phyloP scores from a whole-genome alignment of 2,888 invertebrate species.

The Drosophila neutralis region DNA sequence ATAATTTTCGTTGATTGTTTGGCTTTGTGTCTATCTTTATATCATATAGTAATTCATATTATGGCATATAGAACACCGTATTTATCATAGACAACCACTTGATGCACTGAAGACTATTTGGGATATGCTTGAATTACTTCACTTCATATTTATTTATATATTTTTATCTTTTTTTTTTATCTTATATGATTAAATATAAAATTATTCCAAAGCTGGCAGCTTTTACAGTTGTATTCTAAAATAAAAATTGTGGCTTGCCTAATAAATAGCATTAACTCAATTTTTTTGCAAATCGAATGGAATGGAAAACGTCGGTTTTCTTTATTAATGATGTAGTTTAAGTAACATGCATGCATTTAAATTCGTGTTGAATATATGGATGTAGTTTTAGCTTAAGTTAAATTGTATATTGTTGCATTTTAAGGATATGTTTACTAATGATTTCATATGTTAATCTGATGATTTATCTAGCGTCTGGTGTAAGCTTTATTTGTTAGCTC shows the following conservation, averaged over 20 bases:
- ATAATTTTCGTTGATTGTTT: conserved; percentile 77
- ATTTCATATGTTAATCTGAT: conserved; percentile 41
- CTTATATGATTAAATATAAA: conserved; percentile 36
- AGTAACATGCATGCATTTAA: conserved; percentile 51
- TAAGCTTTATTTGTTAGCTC: conserved; percentile 45
- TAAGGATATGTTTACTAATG: conserved; percentile 60
- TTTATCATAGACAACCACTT: conserved; percentile 73
- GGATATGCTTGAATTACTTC: conserved; percentile 78
- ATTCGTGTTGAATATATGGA: conserved; percentile 55
- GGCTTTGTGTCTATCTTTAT: conserved; percentile 54
- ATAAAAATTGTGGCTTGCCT: conserved; percentile 30
- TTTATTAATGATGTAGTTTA: conserved; percentile 9
- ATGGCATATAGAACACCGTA: conserved; percentile 27
- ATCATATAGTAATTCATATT: conserved; percentile 18
- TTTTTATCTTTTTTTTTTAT: conserved; percentile 19
- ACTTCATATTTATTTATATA: conserved; percentile 45
- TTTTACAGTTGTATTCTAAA: conserved; percentile 25
- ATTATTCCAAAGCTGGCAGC: conserved; percentile 51
- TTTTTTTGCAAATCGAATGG: conserved; percentile 13
- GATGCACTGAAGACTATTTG: conserved; percentile 77
- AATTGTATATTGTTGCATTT: conserved; percentile 38
- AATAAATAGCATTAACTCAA: conserved; percentile 28
- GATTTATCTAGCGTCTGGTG: conserved; percentile 24
- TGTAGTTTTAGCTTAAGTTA: conserved; percentile 37
- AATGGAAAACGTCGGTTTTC: conserved; percentile 15